Percentiles rank a stretch among this genome's conserved stretches.
Evolutionary conservation across 2,888 invertebrate genomes (phyloP).

Genomic region (Trissoscelio sp.): DNA sequence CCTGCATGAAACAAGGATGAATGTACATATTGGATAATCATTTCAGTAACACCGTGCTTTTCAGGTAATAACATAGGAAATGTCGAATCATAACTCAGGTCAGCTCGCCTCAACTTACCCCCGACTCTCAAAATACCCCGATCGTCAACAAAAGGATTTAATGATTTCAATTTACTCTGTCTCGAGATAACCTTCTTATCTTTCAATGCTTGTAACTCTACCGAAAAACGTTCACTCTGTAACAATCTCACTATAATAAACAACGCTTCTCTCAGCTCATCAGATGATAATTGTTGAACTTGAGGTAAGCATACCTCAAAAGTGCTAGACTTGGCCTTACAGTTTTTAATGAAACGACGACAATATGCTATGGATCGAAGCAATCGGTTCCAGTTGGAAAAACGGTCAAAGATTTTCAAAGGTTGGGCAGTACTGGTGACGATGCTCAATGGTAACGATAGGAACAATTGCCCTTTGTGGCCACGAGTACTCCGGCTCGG

Average conservation of each 20-base stretch:
- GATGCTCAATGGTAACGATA: too few species aligned
- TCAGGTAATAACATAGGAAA: not conserved
- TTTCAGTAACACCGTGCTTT: conserved; percentile 63
- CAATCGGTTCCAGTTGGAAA: not conserved
- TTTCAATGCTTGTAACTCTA: not conserved
- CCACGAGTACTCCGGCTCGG: not conserved
- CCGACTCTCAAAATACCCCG: conserved; percentile 72
- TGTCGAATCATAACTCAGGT: not conserved
- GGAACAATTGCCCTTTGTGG: not conserved
- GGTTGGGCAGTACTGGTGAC: not conserved
- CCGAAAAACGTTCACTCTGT: not conserved
- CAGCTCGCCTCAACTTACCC: conserved; percentile 69
- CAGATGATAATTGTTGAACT: not conserved
- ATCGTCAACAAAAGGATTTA: conserved; percentile 69
- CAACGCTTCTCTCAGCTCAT: not conserved
- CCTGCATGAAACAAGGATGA: conserved; percentile 70
- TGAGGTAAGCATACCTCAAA: not conserved
- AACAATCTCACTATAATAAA: not conserved
- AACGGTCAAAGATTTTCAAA: not conserved
- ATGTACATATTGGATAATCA: conserved; percentile 71
- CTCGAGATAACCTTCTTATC: conserved; percentile 35
- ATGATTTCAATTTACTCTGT: not conserved
- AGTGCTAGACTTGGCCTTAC: not conserved
- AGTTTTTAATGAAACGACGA: not conserved
- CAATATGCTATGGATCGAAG: not conserved